phyloP scores from a whole-genome alignment of 1,140 invertebrate genomes.

The Pectinophora gossypiella region DNA sequence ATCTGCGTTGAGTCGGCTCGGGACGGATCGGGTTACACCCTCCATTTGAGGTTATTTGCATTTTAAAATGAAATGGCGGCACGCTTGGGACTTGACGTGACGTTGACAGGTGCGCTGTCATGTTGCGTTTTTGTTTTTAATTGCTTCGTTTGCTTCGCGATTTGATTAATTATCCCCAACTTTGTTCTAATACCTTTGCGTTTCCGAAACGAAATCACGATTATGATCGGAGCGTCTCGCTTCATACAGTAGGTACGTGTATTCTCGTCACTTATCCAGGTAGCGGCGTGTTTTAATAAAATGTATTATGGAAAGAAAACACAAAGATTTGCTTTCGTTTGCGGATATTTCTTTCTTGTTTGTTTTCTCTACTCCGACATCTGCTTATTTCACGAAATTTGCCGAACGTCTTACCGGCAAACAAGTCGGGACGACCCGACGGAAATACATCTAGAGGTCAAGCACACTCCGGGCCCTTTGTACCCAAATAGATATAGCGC shows the following conservation, averaged over 20 bases:
- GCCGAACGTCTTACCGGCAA: not conserved
- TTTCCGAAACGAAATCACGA: not conserved
- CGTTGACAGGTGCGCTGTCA: conserved; percentile 61
- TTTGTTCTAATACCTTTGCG: not conserved
- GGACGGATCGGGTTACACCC: conserved; percentile 58
- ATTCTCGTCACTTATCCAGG: not conserved
- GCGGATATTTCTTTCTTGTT: conserved; percentile 4
- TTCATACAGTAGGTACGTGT: too few relatives aligned
- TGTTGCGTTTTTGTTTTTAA: conserved; percentile 33
- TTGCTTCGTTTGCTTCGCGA: conserved; percentile 17
- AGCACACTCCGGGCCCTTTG: conserved; percentile 45
- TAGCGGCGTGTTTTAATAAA: conserved; percentile 1
- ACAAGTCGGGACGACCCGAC: conserved; percentile 2
- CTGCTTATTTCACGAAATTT: conserved; percentile 4
- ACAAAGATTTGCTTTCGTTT: conserved; percentile 4
- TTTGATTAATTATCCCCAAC: conserved; percentile 24
- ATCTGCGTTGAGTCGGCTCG: conserved; percentile 49
- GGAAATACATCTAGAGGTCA: conserved; percentile 32
- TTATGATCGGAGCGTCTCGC: not conserved
- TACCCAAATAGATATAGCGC: conserved; percentile 51
- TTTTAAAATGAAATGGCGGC: conserved; percentile 61
- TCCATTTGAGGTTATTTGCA: conserved; percentile 62
- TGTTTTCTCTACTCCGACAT: not conserved
- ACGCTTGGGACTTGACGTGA: conserved; percentile 51
- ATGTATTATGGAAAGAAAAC: conserved; percentile 3